Base-by-base conservation (phyloP, 2,888 invertebrate species). In the Drosophila gaucha region DNA sequence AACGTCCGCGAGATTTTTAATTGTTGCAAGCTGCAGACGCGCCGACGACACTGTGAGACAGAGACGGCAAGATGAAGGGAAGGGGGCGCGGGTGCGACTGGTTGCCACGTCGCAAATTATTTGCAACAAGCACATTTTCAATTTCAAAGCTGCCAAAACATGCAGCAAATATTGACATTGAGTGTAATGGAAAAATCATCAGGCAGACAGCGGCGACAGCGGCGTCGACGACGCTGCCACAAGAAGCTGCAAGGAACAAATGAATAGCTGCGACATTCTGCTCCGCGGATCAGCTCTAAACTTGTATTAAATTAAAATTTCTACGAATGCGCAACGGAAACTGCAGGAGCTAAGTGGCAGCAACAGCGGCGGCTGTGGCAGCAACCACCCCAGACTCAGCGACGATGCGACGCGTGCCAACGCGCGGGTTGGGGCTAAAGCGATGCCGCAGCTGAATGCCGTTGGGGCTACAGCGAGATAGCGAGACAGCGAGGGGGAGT, bases 111-210 rank as follows among this genome's bases (percentile, higher is more conserved):
- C 60, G 46, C 31, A 51, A 36, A 63, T 67, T 76, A 71, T 80
- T 68, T 74, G 74, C 74, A 76, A 71, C 68, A 54, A 72, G 79
- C 77, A 75, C 76, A 76, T 85, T 85, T 85, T 80, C 83, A 76
- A 87, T 85, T 87, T 87, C 68, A 71, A 73, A 85, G 72, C 83
- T 85, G 85, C 80, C 87, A 87, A 74, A 82, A 85, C 76, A 78
- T 68, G 78, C 75, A 39, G 76, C 82, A 85, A 85, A 85, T 83
- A 85, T 85, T 85, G 87, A 87, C 87, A 85, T 70, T 87, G 87
- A 77, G 54, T 78, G 62, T 85, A 87, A 85, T 87, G 78, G 83
- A 70, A 85, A 87, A 85, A 64, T 67, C 67, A 73, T 67, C 57
- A 33, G 24, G 36, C 51, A 41, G 67, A 57, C 57, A 49, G 35